phyloP scores from a whole-genome alignment of 2,888 invertebrate species.

The Dryomyza anilis region DNA sequence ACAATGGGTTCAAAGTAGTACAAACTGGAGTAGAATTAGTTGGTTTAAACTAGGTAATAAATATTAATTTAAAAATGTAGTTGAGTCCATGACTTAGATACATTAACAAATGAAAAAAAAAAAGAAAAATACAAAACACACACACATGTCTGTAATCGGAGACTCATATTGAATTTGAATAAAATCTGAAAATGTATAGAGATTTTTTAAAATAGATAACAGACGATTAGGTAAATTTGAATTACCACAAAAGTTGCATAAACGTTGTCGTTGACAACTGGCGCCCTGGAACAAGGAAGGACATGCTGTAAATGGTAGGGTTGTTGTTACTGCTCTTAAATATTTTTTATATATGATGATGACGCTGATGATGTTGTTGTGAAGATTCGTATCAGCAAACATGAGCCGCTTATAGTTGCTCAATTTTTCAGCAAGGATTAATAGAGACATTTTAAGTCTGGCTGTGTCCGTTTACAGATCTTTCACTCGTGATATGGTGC shows the following conservation, averaged over 20 bases:
- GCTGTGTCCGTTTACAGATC: constrained; percentile 20
- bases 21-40: too few relatives aligned
- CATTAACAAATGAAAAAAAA: too few relatives aligned
- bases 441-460: background rate
- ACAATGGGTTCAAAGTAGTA: too few relatives aligned
- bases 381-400: constrained; percentile 14
- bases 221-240: constrained; percentile 30
- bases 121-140: too few relatives aligned
- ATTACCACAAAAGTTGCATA: constrained; percentile 32
- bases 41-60: too few relatives aligned
- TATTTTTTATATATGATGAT: background rate
- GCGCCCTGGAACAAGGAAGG: constrained; percentile 19
- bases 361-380: background rate
- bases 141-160: too few relatives aligned
- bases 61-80: too few relatives aligned
- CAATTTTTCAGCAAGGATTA: constrained; percentile 31
- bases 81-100: too few relatives aligned
- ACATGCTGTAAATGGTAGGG: background rate
- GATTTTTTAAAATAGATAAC: background rate
- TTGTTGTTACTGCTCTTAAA: background rate
- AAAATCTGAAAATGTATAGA: too few relatives aligned
- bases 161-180: too few relatives aligned
- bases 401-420: constrained; percentile 28
- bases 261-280: constrained; percentile 32
- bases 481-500: constrained; percentile 11